A percentile compares a stretch with the other conserved stretches of the same genome.
These are phyloP conservation scores for Chaetogeoica ovagalla DNA, from an alignment of 2,888 invertebrate genomes.

Conservation along the genomic window DNA sequence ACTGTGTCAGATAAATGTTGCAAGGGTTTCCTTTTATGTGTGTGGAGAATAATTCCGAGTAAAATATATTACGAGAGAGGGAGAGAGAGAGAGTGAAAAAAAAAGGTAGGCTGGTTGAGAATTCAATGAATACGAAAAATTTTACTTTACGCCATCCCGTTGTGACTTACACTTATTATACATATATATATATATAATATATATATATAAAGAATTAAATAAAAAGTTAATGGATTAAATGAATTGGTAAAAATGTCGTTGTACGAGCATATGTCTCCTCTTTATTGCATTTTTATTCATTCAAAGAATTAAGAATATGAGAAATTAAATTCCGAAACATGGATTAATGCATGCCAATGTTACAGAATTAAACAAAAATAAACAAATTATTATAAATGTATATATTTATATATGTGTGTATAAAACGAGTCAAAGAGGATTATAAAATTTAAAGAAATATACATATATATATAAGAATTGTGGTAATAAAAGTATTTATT, in stretches of 20 bases:
- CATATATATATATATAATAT: no score
- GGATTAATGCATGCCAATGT: neutral
- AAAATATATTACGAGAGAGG: neutral
- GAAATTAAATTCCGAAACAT: neutral
- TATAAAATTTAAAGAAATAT: no score
- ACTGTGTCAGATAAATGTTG: slow-evolving; percentile 22
- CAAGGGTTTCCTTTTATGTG: slow-evolving; percentile 7
- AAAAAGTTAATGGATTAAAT: neutral
- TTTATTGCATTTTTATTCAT: neutral
- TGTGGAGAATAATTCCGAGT: neutral
- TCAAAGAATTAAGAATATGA: neutral
- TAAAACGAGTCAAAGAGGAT: no score
- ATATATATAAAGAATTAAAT: neutral
- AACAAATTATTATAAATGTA: no score
- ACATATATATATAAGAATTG: no score
- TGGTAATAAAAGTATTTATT: no score
- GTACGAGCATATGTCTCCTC: no score
- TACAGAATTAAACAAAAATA: no score
- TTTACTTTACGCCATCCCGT: neutral
- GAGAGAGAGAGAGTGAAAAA: neutral
- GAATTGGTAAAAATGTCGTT: neutral
- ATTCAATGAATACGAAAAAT: slow-evolving; percentile 34
- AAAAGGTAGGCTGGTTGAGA: neutral
- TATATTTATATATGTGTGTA: no score
- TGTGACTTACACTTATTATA: neutral